Conservation (phyloP, 1,140 invertebrate genomes). For the Aradophagus sp. region DNA sequence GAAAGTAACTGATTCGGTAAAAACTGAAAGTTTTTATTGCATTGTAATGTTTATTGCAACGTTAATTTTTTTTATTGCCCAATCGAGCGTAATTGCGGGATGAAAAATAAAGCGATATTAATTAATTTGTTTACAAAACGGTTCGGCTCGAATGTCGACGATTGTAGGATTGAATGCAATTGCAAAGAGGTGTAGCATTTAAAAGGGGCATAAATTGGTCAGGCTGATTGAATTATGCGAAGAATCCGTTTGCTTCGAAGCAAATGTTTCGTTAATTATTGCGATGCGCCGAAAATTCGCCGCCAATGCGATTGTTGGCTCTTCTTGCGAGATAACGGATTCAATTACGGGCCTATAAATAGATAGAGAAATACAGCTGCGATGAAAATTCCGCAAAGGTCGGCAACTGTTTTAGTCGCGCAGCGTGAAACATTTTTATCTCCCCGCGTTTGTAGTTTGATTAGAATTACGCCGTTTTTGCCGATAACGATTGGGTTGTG, state of each 20-base stretch:
- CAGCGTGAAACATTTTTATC: conserved; percentile 15
- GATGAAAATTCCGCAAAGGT: conserved; percentile 35
- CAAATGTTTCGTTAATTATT: neutral
- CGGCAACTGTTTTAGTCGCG: conserved; percentile 13
- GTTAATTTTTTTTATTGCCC: no score
- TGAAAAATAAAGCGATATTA: neutral
- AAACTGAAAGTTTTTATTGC: no score
- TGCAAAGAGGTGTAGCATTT: neutral
- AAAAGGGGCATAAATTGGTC: no score
- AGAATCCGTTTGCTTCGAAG: no score
- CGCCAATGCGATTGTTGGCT: conserved; percentile 20
- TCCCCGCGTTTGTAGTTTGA: neutral
- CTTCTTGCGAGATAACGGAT: conserved; percentile 31
- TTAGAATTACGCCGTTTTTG: neutral
- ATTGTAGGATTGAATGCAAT: no score
- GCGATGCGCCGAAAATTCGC: conserved; percentile 12
- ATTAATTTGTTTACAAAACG: no score
- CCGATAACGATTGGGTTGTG: no score
- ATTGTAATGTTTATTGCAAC: no score
- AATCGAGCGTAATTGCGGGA: no score
- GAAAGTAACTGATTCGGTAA: no score
- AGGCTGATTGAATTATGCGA: no score
- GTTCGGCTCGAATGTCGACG: no score
- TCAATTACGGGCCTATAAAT: conserved; percentile 30
- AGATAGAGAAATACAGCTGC: conserved; percentile 30